phyloP scores from a whole-genome alignment of 2,113 vertebrate species.

The Apus apus region DNA sequence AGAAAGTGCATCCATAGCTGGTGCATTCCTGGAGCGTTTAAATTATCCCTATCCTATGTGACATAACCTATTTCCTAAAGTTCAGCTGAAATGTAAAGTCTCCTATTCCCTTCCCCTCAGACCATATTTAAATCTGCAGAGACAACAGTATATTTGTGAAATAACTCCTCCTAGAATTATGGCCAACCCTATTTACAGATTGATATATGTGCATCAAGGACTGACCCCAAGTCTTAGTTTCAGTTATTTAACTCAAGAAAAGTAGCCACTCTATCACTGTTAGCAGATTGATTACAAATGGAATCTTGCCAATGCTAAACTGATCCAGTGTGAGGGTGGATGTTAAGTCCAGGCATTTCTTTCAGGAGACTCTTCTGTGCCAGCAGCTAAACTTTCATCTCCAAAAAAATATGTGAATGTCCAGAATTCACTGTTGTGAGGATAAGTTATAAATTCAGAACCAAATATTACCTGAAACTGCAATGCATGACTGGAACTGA shows the following conservation, averaged over 20 bases:
- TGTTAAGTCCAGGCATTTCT: neutral
- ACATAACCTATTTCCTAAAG: neutral
- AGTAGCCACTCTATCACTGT: neutral
- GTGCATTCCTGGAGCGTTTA: neutral
- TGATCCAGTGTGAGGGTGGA: neutral
- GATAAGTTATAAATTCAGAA: neutral
- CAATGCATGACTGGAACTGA: neutral
- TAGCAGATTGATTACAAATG: slow-evolving; percentile 4
- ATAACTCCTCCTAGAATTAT: neutral
- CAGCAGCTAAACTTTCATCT: neutral
- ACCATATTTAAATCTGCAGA: neutral
- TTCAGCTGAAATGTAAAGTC: neutral
- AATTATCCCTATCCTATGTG: neutral
- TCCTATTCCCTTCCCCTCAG: neutral
- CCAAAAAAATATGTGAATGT: neutral
- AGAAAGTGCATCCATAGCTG: neutral
- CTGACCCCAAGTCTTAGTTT: neutral
- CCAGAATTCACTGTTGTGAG: neutral
- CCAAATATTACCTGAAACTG: neutral
- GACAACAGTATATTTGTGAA: neutral
- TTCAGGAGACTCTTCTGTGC: neutral
- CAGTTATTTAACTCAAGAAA: slow-evolving; percentile 13
- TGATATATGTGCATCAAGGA: neutral
- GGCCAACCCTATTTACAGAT: neutral
- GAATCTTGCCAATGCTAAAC: neutral